Percentiles rank a stretch among this genome's conserved stretches.
Evolutionary conservation across 2,888 invertebrate genomes (phyloP).

Genomic region (Archips crataeganus): DNA sequence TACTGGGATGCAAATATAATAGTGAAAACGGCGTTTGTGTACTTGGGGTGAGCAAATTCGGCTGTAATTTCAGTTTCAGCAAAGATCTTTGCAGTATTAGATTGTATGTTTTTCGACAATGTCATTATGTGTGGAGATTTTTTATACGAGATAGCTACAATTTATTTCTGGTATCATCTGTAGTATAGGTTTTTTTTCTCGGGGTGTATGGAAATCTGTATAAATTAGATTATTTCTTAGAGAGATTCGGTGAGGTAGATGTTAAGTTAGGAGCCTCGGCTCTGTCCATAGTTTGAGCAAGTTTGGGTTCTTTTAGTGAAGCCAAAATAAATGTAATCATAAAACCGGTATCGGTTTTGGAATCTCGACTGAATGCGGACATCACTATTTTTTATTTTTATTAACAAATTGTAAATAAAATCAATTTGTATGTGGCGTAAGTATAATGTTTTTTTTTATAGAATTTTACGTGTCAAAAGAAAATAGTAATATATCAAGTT

Average conservation of each 20-base stretch:
- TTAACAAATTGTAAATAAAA: constrained; percentile 71
- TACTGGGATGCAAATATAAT: no score
- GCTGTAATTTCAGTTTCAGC: neutral
- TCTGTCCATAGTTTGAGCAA: constrained; percentile 70
- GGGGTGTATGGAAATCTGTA: constrained; percentile 83
- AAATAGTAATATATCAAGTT: constrained; percentile 52
- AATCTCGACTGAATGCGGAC: constrained; percentile 66
- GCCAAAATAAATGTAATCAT: constrained; percentile 41
- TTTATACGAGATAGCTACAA: constrained; percentile 33
- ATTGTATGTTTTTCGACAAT: constrained; percentile 25
- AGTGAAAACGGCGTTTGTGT: neutral
- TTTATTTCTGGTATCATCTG: constrained; percentile 62
- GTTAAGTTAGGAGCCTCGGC: constrained; percentile 66
- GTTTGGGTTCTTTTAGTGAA: constrained; percentile 70
- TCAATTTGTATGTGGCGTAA: constrained; percentile 59
- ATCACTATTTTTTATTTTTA: constrained; percentile 47
- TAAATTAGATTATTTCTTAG: constrained; percentile 80
- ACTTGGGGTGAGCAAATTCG: neutral
- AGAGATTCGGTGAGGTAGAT: constrained; percentile 71
- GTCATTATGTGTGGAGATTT: constrained; percentile 25
- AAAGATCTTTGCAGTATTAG: neutral
- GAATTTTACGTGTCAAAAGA: constrained; percentile 48
- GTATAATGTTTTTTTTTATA: constrained; percentile 50
- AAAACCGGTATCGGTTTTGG: constrained; percentile 51
- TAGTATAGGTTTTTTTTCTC: constrained; percentile 69